These are phyloP conservation scores for Sebastes diaconus DNA, from an alignment of 2,797 vertebrate species.

Conservation along the genomic window DNA sequence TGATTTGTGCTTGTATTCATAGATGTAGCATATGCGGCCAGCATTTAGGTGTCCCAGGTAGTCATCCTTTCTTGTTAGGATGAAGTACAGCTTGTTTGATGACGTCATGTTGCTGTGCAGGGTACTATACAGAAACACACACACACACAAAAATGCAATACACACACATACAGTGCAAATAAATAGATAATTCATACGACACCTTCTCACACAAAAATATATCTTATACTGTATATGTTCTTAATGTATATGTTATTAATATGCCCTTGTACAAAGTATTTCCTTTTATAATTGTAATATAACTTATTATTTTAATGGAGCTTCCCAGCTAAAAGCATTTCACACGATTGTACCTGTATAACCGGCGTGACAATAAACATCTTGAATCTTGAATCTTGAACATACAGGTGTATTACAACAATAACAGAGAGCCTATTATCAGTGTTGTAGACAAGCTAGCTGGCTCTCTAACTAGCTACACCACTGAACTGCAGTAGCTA, in stretches of 20 bases:
- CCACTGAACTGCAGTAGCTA: neutral
- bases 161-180: no score
- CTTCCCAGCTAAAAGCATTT: no score
- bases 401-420: neutral
- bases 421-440: neutral
- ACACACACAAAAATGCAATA: slow-evolving; percentile 3
- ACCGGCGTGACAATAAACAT: neutral
- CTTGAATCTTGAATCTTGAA: no score
- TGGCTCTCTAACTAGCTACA: neutral
- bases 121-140: neutral
- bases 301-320: no score
- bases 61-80: slow-evolving; percentile 62
- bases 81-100: slow-evolving; percentile 72
- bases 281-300: no score
- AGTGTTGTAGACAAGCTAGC: neutral
- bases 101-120: slow-evolving; percentile 44
- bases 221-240: no score
- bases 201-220: no score
- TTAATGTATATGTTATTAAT: no score
- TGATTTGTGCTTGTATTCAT: neutral
- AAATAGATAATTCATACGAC: no score
- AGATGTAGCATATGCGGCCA: slow-evolving; percentile 76
- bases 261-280: no score
- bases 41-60: neutral
- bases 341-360: no score